phyloP scores from a whole-genome alignment of 2,888 invertebrate species.

The Polia nebulosa region DNA sequence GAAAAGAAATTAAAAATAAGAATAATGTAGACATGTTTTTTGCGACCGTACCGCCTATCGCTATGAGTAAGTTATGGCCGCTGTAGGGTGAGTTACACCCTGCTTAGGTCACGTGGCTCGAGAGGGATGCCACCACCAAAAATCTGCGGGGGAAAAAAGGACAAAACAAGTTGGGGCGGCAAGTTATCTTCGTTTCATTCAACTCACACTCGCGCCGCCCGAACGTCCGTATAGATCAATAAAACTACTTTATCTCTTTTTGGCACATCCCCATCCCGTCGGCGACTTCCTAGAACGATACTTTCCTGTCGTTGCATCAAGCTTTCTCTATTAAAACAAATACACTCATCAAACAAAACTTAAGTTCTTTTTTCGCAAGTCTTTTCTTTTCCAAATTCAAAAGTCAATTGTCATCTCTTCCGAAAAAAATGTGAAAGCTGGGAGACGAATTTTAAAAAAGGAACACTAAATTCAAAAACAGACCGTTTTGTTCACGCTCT shows the following conservation, averaged over 20 bases:
- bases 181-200: slow-evolving; percentile 91
- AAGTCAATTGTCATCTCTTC: slow-evolving; percentile 49
- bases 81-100: slow-evolving; percentile 91
- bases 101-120: slow-evolving; percentile 91
- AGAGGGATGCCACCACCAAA: slow-evolving; percentile 81
- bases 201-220: slow-evolving; percentile 90
- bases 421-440: slow-evolving; percentile 59
- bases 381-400: slow-evolving; percentile 44
- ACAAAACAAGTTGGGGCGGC: slow-evolving; percentile 87
- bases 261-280: slow-evolving; percentile 91
- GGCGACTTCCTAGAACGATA: slow-evolving; percentile 89
- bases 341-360: slow-evolving; percentile 59
- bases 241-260: slow-evolving; percentile 92
- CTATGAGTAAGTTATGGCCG: slow-evolving; percentile 91
- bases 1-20: slow-evolving; percentile 75
- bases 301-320: slow-evolving; percentile 77
- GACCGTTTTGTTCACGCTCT: slow-evolving; percentile 68
- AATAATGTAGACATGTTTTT: slow-evolving; percentile 86
- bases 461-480: slow-evolving; percentile 68
- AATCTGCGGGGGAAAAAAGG: slow-evolving; percentile 76
- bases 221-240: slow-evolving; percentile 91
- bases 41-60: slow-evolving; percentile 90
- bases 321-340: slow-evolving; percentile 80
- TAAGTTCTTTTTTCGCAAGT: slow-evolving; percentile 42
- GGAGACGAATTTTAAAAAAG: slow-evolving; percentile 74